Base-by-base conservation (phyloP, 2,888 invertebrate genomes). In the Corythucha ciliata region DNA sequence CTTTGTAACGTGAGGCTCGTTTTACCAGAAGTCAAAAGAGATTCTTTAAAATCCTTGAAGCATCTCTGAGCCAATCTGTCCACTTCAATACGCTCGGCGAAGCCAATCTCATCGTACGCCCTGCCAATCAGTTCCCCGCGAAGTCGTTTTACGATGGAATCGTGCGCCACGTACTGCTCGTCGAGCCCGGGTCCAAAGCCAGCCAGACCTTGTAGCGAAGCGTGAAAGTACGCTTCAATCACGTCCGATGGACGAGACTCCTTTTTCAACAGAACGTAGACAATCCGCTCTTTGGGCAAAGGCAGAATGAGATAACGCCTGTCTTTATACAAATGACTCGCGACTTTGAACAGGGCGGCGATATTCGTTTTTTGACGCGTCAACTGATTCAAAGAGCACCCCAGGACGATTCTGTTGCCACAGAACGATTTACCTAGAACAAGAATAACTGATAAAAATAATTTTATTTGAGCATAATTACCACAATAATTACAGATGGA, bases 211-310 rank as follows among this genome's bases (percentile, higher is more conserved):
- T 56, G 48, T 34, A 61, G 46, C 27, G 60, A 48, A 18, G 59
- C 80, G 62, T 84, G 78, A 59, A 80, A 81, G 64, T 81, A 84
- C 4, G 79, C 78, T 62, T 76, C 72, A 8, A 86, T 63, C n/a
- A 81, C 69, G 58, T 80, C 78, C 44, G 67, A 66, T 1, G 73
- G 63, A 0, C 62, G 64, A 20, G 74, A 72, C n/a, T 71, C 66
- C 41, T 73, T 70, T 53, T 73, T 71, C 1, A 84, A 64, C 27
- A 74, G 64, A 18, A 85, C 70, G 63, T 74, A 71, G 61, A 84
- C 74, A 21, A 63, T 69, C 53, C 68, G 69, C 4, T 63, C 64
- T 33, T 67, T 59, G 10, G 72, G 58, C 63, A 74, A 69, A 2
- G 76, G 71, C 2, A 77, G 55, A 33, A 82, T 63, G 16, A 81